phyloP scores from a whole-genome alignment of 2,797 vertebrate genomes.

The Otolemur crassicaudatus region DNA sequence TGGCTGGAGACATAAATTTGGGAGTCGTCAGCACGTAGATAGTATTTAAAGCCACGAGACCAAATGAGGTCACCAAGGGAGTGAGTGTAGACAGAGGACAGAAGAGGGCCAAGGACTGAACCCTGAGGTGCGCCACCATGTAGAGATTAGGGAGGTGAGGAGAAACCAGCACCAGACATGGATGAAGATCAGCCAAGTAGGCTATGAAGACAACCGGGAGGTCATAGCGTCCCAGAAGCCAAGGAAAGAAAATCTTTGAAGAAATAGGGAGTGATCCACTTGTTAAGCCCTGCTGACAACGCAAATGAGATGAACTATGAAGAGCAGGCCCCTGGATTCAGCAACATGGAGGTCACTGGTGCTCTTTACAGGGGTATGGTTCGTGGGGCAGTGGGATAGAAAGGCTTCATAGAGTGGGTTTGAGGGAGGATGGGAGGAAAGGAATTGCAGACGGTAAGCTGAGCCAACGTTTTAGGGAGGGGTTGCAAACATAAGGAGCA shows the following conservation, averaged over 20 bases:
- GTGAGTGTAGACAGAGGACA: not conserved
- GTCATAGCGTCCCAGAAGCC: not conserved
- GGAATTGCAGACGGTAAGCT: not conserved
- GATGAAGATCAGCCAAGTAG: not conserved
- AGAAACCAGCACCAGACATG: not conserved
- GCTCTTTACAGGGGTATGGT: not conserved
- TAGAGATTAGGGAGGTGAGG: not conserved
- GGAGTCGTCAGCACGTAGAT: not conserved
- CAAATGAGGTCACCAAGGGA: constrained; percentile 11
- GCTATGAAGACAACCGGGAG: not conserved
- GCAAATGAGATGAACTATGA: constrained; percentile 16
- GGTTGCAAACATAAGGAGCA: not conserved
- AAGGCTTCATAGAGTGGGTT: not conserved
- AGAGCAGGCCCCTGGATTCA: not conserved
- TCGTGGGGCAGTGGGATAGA: not conserved
- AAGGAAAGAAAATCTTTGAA: not conserved
- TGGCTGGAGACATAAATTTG: not conserved
- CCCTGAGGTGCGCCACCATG: not conserved
- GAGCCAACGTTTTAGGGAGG: not conserved
- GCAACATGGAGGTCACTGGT: not conserved
- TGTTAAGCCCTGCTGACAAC: not conserved
- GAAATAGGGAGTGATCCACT: not conserved
- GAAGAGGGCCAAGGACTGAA: not conserved
- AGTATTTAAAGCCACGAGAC: constrained; percentile 15
- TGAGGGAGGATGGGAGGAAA: not conserved